phyloP scores from a whole-genome alignment of 2,797 vertebrate species.

The Nannoperca obscura region DNA sequence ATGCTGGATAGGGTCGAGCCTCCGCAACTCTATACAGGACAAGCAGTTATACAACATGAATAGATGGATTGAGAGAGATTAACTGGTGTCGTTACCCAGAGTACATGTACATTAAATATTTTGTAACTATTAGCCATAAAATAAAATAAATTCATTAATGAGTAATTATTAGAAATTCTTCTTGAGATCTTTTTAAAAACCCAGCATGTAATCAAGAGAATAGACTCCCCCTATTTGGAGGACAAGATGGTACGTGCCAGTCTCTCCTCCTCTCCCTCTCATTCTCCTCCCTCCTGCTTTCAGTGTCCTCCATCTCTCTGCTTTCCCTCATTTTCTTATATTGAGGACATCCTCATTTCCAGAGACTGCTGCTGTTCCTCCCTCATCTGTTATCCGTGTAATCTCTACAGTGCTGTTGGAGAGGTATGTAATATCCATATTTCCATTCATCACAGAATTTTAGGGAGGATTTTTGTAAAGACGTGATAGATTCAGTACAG shows the following conservation, averaged over 20 bases:
- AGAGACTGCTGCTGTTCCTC: conserved; percentile 37
- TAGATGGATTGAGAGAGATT: not conserved
- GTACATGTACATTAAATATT: not conserved
- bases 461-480: conserved; percentile 31
- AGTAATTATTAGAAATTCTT: not conserved
- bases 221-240: conserved; percentile 54
- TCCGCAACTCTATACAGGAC: not conserved
- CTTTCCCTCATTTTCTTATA: conserved; percentile 74
- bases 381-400: conserved; percentile 31
- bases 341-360: conserved; percentile 77
- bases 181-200: not conserved
- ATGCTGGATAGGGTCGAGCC: not conserved
- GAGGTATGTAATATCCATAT: conserved; percentile 72
- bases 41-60: not conserved
- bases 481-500: conserved; percentile 35
- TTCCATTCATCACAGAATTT: conserved; percentile 42
- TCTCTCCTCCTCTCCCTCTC: conserved; percentile 71
- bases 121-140: not conserved
- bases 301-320: conserved; percentile 86
- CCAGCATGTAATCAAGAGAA: conserved; percentile 13
- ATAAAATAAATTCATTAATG: not conserved
- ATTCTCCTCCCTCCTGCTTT: conserved; percentile 76
- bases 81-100: not conserved
- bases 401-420: conserved; percentile 50
- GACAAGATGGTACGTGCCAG: conserved; percentile 82